Evolutionary conservation across 1,140 invertebrate genomes (phyloP).

Genomic region (Apis cerana): DNA sequence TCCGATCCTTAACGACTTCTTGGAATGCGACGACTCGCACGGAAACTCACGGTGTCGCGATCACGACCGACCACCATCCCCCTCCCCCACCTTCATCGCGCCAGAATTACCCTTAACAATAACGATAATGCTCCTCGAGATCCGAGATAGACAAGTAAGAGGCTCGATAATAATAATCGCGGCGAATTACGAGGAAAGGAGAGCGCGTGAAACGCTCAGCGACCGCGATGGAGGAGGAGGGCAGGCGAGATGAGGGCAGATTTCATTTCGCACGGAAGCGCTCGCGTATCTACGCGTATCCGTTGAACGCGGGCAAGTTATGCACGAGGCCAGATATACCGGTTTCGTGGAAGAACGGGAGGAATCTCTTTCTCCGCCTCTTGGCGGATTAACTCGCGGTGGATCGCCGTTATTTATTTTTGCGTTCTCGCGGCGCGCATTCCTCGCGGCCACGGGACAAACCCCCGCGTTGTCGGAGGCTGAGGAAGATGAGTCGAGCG

Average conservation of each 20-base stretch:
- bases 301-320: constrained; percentile 43
- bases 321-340: neutral
- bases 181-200: neutral
- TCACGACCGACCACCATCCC: neutral
- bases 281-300: neutral
- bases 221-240: neutral
- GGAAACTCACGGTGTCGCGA: neutral
- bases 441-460: neutral
- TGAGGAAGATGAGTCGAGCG: too few relatives aligned
- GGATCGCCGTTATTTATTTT: too few relatives aligned
- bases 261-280: constrained; percentile 38
- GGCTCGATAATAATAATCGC: constrained; percentile 1
- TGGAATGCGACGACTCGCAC: constrained; percentile 41
- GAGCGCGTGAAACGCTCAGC: neutral
- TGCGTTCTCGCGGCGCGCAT: neutral
- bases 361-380: too few relatives aligned
- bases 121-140: neutral
- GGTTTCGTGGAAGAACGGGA: neutral
- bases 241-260: constrained; percentile 28
- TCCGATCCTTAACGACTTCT: constrained; percentile 54
- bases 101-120: neutral
- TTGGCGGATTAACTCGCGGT: too few relatives aligned
- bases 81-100: neutral
- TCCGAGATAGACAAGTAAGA: neutral
- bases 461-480: too few relatives aligned